Base-by-base conservation (phyloP, 1,140 invertebrate genomes). In the Anastrepha obliqua region DNA sequence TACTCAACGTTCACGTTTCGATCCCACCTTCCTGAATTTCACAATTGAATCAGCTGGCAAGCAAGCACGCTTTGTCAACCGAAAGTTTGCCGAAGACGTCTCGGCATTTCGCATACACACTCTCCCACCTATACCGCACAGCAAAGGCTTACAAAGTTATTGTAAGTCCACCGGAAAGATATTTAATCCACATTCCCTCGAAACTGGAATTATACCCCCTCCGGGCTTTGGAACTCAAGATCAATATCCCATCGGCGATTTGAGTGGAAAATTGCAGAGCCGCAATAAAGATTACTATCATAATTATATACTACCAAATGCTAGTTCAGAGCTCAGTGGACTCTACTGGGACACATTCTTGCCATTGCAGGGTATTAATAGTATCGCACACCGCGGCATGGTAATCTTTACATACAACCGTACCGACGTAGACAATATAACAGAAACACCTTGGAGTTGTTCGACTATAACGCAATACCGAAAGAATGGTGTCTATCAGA, bases 171-270 rank as follows among this genome's bases (percentile, higher is more conserved):
- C 96, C 0, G 96, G 96, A 55, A 93, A 93, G 8, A 91, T 97
- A 44, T 97, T 95, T 89, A 97, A 97, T 94, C 97, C 97, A 0
- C 94, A 94, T 3, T 94, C 95, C n/a, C 90, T 95, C 47, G 93
- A 95, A 85, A 88, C 94, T 17, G 94, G 94, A 4, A 92, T 91
- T 42, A 90, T 94, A 59, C 96, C 96, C 7, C 96, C 96, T 8
- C 93, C 96, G 89, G 96, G 96, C 95, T 92, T 92, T 60, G 90
- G 97, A 47, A 98, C 97, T 5, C 97, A 97, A 92, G 97, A 99
- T 93, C 96, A 97, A 90, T 99, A 98, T 90, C 95, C 97, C 4
- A 93, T 98, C 15, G 98, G 98, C 0, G 98, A 99, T 93, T 93
- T 99, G 4, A 97, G 97, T 86, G 98, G 98, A 7, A 99, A 99